A percentile compares a stretch with the other conserved stretches of the same genome.
Evolutionary conservation across 1,140 invertebrate species (phyloP).

Genomic region (Phymorhynchus buccinoides): DNA sequence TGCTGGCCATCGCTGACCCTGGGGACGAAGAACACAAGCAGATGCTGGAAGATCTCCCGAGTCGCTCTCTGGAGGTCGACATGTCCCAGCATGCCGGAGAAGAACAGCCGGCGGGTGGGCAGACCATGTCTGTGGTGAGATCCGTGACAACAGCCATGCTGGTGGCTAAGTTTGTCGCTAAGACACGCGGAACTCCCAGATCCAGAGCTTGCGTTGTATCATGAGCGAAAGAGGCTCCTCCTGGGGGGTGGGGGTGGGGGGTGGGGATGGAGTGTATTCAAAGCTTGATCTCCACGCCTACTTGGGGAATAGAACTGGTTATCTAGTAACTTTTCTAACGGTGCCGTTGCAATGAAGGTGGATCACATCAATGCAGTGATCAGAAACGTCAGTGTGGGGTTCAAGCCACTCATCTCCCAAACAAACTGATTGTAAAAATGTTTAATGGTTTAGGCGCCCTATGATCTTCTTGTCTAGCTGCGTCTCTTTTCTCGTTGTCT

Average conservation of each 20-base stretch:
- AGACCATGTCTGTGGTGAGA: constrained; percentile 53
- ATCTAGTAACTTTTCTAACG: no score
- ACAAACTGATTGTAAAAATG: no score
- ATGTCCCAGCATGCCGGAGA: constrained; percentile 37
- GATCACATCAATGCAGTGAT: no score
- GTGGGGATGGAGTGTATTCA: no score
- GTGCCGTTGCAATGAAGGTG: no score
- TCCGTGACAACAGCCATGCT: constrained; percentile 65
- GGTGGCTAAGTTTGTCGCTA: constrained; percentile 68
- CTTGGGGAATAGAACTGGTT: no score
- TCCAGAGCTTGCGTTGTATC: constrained; percentile 68
- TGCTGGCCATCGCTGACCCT: constrained; percentile 91
- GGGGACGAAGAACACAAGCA: constrained; percentile 60
- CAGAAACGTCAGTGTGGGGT: no score
- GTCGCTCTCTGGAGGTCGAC: constrained; percentile 46
- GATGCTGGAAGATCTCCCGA: constrained; percentile 63
- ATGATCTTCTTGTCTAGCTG: no score
- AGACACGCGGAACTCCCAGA: constrained; percentile 64
- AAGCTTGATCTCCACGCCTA: background rate
- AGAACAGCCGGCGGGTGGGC: constrained; percentile 51
- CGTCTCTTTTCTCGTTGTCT: no score
- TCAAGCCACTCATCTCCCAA: no score
- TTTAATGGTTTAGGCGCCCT: no score
- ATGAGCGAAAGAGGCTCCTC: constrained; percentile 42
- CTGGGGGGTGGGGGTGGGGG: no score